Base-by-base conservation (phyloP, 2,113 vertebrate genomes). In the Syrmaticus mikado region DNA sequence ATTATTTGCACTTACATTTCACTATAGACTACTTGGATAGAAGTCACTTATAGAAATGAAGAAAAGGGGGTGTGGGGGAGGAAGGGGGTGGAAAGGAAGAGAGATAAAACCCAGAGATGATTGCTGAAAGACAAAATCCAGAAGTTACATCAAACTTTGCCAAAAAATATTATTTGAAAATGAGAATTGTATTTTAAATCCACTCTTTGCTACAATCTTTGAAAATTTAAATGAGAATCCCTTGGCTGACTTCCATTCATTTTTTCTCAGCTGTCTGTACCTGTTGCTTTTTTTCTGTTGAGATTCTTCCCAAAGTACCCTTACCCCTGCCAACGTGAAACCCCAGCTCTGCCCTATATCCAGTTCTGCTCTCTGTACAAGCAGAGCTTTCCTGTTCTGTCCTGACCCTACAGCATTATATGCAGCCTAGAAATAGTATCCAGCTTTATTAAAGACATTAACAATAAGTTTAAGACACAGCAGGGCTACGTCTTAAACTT, bases 321-420 rank as follows among this genome's bases (percentile, higher is more conserved):
- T 46, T 30, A 87, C 46, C 21, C 21, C n/a, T 67, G 20, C 32
- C 34, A 73, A 65, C 30, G 8, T 76, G 40, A 57, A 30, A 46
- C 28, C 41, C 21, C 36, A 60, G 27, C 43, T 12, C 27, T 17
- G 32, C 41, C n/a, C 17, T 55, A 11, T 19, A 19, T 8, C 13
- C 0, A 0, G 28, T 38, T 43, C 40, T 50, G n/a, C n/a, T 13
- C 62, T 71, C 45, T 41, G n/a, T 2, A 53, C 11, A 65, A 50
- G 27, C 32, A 46, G 57, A 85, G 18, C 50, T 82, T 22, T 30
- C 21, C 46, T 43, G 6, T n/a, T 65, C 32, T 73, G 1, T 36
- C 41, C 75, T 46, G 6, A 28, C n/a, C 66, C 53, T 57, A 66
- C 34, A 40, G 25, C 45, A 41, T 57, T 57, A 60, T 3, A 53